Evolutionary conservation across 1,140 invertebrate species (phyloP).

Genomic region (Drosophila asahinai): DNA sequence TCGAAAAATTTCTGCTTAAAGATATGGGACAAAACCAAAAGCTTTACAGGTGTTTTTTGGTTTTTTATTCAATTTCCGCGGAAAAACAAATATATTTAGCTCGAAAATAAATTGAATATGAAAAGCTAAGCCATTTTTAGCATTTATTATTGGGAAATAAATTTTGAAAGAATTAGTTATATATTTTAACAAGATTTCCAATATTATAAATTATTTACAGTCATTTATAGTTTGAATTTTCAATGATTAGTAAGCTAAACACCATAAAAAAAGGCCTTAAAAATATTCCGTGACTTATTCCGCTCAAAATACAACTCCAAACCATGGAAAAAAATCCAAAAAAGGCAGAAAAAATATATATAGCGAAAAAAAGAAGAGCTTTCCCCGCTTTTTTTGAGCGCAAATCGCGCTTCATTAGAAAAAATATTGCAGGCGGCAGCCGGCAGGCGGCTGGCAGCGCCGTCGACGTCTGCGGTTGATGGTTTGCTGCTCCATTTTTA

Average conservation of each 20-base stretch:
- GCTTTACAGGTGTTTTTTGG: not conserved
- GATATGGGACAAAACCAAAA: not conserved
- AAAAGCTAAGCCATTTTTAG: not conserved
- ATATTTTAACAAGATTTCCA: too few relatives aligned
- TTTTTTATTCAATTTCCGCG: not conserved
- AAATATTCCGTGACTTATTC: not conserved
- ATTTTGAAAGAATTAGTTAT: too few relatives aligned
- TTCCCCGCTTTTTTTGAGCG: conserved; percentile 71
- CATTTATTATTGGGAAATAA: too few relatives aligned
- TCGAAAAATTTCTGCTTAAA: not conserved
- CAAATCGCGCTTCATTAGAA: conserved; percentile 72
- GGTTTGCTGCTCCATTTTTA: conserved; percentile 79
- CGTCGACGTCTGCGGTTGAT: conserved; percentile 58
- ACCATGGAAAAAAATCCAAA: not conserved
- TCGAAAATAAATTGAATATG: not conserved
- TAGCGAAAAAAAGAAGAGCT: not conserved
- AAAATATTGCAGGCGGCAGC: conserved; percentile 43
- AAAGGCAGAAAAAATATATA: not conserved
- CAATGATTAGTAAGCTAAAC: not conserved
- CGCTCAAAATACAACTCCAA: conserved; percentile 23
- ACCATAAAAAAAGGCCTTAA: not conserved
- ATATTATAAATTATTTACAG: not conserved
- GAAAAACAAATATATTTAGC: not conserved
- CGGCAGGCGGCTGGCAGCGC: conserved; percentile 33
- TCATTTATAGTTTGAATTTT: rapidly evolving